Conservation (phyloP, 2,888 invertebrate species). For the Alloscopus bannaensis region DNA sequence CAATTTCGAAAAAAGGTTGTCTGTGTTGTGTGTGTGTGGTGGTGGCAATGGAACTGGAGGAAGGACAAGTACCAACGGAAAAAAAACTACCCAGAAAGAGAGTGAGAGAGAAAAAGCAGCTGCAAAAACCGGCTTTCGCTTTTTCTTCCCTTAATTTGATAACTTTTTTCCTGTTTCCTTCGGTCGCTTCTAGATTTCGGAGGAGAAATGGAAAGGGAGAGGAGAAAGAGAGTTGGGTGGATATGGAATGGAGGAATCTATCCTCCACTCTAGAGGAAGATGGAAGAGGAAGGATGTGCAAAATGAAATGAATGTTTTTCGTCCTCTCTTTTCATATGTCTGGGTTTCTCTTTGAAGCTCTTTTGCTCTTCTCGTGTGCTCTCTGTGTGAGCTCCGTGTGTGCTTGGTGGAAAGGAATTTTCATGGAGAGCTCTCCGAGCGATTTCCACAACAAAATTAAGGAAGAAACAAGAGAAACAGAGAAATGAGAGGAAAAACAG, state of each 20-base stretch:
- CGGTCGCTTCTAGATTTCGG: slow-evolving; percentile 4
- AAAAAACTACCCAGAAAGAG: slow-evolving; percentile 2
- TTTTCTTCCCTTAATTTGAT: slow-evolving; percentile 51
- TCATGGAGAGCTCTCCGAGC: too few species aligned
- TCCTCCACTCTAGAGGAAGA: neutral
- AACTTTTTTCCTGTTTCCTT: slow-evolving; percentile 41
- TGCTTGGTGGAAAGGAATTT: too few species aligned
- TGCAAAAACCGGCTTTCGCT: slow-evolving; percentile 42
- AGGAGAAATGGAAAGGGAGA: slow-evolving; percentile 8
- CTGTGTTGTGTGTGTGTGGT: neutral
- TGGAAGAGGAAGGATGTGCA: slow-evolving; percentile 4
- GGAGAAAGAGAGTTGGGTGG: neutral
- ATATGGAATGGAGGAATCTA: neutral
- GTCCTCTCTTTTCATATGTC: neutral
- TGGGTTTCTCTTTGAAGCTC: too few species aligned
- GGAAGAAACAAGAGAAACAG: too few species aligned
- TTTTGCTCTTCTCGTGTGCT: too few species aligned
- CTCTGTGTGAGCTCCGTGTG: too few species aligned
- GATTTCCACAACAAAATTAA: too few species aligned
- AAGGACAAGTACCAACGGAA: slow-evolving; percentile 11
- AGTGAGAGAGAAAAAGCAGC: slow-evolving; percentile 37
- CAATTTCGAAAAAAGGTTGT: neutral
- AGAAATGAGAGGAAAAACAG: too few species aligned
- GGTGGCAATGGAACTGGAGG: slow-evolving; percentile 14
- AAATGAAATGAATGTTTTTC: neutral